A percentile compares a stretch with the other conserved stretches of the same genome.
Evolutionary conservation across 1,140 invertebrate genomes (phyloP).

Genomic region (Cydia amplana): DNA sequence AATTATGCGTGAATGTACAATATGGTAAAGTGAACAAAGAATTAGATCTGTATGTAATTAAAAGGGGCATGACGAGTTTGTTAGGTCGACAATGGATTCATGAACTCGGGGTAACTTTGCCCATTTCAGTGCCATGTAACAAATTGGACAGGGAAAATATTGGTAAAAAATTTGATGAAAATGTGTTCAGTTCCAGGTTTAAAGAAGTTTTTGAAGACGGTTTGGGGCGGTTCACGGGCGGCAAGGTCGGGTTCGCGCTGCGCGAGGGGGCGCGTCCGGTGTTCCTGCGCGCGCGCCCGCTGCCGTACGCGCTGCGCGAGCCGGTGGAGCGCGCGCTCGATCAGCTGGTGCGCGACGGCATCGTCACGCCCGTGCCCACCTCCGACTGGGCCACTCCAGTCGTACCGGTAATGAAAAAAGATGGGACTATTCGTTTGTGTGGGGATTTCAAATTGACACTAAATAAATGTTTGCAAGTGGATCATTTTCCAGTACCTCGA

Average conservation of each 20-base stretch:
- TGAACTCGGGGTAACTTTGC: slow-evolving; percentile 37
- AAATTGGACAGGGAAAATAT: background rate
- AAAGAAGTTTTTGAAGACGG: slow-evolving; percentile 46
- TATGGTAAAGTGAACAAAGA: too few relatives aligned
- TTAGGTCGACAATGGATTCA: slow-evolving; percentile 48
- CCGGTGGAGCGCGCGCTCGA: slow-evolving; percentile 36
- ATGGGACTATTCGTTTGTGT: slow-evolving; percentile 52
- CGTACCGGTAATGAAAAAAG: slow-evolving; percentile 58
- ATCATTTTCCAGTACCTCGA: slow-evolving; percentile 55
- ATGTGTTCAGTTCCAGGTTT: slow-evolving; percentile 48
- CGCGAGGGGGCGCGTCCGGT: slow-evolving; percentile 40
- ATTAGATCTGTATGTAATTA: too few relatives aligned
- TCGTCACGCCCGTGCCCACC: slow-evolving; percentile 31
- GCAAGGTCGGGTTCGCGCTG: slow-evolving; percentile 36
- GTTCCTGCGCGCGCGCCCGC: slow-evolving; percentile 51
- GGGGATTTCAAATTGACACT: slow-evolving; percentile 53
- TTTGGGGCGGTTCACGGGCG: slow-evolving; percentile 48
- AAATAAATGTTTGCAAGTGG: slow-evolving; percentile 52
- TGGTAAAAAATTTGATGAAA: background rate
- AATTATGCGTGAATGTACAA: too few relatives aligned
- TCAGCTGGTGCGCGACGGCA: slow-evolving; percentile 33
- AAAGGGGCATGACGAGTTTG: slow-evolving; percentile 34
- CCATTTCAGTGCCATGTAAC: background rate
- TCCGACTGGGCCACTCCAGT: slow-evolving; percentile 64
- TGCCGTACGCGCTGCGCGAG: slow-evolving; percentile 47